Conservation (phyloP, 2,797 vertebrate genomes). For the Amblyraja radiata region DNA sequence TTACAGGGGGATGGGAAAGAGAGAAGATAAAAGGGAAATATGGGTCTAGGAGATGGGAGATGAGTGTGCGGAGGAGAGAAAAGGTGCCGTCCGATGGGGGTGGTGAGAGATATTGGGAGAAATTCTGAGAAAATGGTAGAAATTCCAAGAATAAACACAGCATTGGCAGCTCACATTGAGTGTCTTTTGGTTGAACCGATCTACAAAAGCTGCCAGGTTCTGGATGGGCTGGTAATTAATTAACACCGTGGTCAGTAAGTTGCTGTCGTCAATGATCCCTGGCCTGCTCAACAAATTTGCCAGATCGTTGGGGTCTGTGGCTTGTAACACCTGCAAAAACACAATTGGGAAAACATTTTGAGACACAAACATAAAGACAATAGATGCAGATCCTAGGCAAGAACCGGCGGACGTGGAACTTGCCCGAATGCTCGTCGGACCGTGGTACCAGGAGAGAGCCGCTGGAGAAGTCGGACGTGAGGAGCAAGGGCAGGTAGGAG, state of each 20-base stretch:
- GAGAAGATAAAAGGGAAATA: no score
- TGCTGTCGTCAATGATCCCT: constrained; percentile 11
- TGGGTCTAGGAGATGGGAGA: no score
- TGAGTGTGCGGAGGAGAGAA: no score
- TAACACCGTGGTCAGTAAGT: background rate
- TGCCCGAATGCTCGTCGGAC: no score
- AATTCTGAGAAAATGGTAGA: background rate
- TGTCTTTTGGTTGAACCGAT: constrained; percentile 7
- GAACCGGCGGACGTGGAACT: no score
- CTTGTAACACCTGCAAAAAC: background rate
- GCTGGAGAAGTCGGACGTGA: no score
- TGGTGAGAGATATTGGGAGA: no score
- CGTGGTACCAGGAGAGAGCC: no score
- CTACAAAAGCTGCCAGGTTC: constrained; percentile 14
- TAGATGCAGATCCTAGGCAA: no score
- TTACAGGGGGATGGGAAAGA: no score
- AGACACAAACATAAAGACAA: background rate
- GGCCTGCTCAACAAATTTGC: constrained; percentile 11
- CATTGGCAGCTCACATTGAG: background rate
- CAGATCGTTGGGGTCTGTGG: background rate
- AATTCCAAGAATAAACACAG: background rate
- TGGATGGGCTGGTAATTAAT: constrained; percentile 11
- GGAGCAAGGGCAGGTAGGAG: no score
- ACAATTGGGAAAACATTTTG: background rate
- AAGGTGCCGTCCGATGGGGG: no score